Base-by-base conservation (phyloP, 2,888 invertebrate genomes). In the Apodemia hepburni region DNA sequence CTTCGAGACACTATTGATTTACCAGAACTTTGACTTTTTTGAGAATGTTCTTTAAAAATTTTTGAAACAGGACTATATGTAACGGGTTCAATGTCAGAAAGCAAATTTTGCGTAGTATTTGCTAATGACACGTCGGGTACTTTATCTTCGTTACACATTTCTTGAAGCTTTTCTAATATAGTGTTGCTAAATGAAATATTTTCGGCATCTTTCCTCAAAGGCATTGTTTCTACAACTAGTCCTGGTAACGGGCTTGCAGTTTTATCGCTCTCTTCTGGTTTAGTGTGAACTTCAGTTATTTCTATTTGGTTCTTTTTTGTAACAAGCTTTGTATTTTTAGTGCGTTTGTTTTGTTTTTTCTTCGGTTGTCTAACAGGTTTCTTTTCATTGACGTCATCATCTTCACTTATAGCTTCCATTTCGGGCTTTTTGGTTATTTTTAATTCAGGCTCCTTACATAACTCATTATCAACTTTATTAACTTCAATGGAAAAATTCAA, bases 171-270 rank as follows among this genome's bases (percentile, higher is more conserved):
- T 59, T 82, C 73, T 0, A 82, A 60, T 71, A 82, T 75, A 27
- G 73, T 75, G 2, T 70, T 70, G 1, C 75, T 73, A 11, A 82
- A 54, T 0, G 79, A 76, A 62, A 81, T 81, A 60, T 60, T 58
- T 35, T 78, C 73, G 1, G 61, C 62, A 8, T 79, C 71, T 62
- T 70, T 69, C 7, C 61, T 59, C 1, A 49, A 51, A 0, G 68
- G 67, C 1, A 72, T 72, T 9, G 74, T 68, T 75, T 89, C 89
- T 27, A 88, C 77, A 4, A 84, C 66, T 12, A 90, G 73, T 0
- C 77, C 82, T 1, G 89, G 88, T 47, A 89, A 71, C 6, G 88
- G 84, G 69, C 88, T 87, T 58, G 72, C 71, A 17, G 42, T 42
- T 42, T 81, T 79, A 61, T 81, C 79, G 49, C 76, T 76, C 60